Evolutionary conservation across 2,888 invertebrate species (phyloP).

Genomic region (Phoenoteleia sp.): DNA sequence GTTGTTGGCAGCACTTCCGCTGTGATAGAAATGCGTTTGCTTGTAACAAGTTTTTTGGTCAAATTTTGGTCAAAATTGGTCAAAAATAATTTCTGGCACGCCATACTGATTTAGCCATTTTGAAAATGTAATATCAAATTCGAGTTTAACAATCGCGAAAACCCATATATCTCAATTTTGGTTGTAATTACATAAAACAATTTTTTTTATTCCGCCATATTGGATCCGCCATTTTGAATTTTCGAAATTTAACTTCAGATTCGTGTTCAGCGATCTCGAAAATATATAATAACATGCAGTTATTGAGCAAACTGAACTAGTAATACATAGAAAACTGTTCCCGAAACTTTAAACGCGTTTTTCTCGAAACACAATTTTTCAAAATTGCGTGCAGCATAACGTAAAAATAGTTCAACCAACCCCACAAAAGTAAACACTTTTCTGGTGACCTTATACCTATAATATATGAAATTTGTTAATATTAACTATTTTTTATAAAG

Average conservation of each 20-base stretch:
- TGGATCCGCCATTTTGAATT: not conserved
- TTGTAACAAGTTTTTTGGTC: too few species aligned
- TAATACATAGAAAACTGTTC: constrained; percentile 4
- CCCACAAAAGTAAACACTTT: not conserved
- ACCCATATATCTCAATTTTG: not conserved
- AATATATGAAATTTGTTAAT: not conserved
- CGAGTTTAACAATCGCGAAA: too few species aligned
- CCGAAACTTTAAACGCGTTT: not conserved
- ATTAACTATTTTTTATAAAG: not conserved
- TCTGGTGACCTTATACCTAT: not conserved
- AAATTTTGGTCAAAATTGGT: too few species aligned
- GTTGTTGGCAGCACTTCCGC: too few species aligned
- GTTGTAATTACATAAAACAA: not conserved
- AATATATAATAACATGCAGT: constrained; percentile 3
- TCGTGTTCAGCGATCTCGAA: too few species aligned
- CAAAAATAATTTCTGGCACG: not conserved
- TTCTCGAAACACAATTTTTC: not conserved
- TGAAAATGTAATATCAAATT: too few species aligned
- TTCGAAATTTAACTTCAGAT: not conserved
- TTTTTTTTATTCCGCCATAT: not conserved
- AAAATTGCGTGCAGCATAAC: not conserved
- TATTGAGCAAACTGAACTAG: not conserved
- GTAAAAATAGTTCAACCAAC: not conserved
- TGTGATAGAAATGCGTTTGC: too few species aligned
- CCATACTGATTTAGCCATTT: not conserved